Percentiles rank a stretch among this genome's conserved stretches.
Evolutionary conservation across 2,888 invertebrate species (phyloP).

Genomic region (Parnassius orleans): DNA sequence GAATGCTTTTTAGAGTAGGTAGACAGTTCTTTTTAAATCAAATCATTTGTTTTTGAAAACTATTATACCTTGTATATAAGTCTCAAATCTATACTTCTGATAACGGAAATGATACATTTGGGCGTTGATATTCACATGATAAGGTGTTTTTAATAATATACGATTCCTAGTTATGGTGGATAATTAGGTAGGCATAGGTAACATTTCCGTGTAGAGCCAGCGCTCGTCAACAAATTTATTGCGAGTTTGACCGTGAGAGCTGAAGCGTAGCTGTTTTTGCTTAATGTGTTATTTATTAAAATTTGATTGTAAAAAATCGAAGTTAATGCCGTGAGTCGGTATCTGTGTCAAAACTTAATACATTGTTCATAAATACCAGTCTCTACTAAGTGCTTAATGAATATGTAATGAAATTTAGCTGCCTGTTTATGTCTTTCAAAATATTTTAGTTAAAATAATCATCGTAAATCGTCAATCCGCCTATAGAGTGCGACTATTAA

Average conservation of each 20-base stretch:
- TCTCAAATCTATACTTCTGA: constrained; percentile 8
- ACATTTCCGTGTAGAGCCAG: constrained; percentile 58
- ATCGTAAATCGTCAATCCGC: constrained; percentile 23
- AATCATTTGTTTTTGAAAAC: too few relatives aligned
- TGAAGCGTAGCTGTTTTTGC: constrained; percentile 72
- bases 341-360: constrained; percentile 56
- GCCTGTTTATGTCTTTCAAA: constrained; percentile 48
- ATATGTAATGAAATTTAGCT: constrained; percentile 52
- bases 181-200: constrained; percentile 54
- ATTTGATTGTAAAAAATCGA: constrained; percentile 69
- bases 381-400: constrained; percentile 54
- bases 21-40: too few relatives aligned
- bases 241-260: constrained; percentile 77
- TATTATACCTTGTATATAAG: background rate
- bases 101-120: constrained; percentile 29
- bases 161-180: constrained; percentile 46
- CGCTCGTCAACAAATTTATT: constrained; percentile 71
- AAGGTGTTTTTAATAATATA: constrained; percentile 48
- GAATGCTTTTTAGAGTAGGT: too few relatives aligned
- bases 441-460: constrained; percentile 53
- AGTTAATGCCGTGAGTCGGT: constrained; percentile 57
- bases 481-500: too few relatives aligned
- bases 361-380: constrained; percentile 56
- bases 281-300: constrained; percentile 78
- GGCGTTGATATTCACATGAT: constrained; percentile 37